Evolutionary conservation across 2,888 invertebrate species (phyloP), one percentile per base, ranked within the genome.

Genomic region (Acanthacorydalis orientalis): DNA sequence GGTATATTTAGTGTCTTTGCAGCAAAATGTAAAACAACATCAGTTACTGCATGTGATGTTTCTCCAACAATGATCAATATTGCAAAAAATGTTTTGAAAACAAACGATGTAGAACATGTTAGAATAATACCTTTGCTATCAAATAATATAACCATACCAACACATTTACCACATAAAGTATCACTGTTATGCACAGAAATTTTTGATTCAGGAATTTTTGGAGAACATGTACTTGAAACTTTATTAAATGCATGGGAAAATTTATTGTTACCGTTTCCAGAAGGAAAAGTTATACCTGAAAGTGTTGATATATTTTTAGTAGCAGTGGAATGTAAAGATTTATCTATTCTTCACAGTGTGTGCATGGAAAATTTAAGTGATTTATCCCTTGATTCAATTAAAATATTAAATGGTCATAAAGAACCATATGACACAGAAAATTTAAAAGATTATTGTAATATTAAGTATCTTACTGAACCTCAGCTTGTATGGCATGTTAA

Each of bases 131-230:
- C 74, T 48, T 74, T 74, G 56, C 63, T 72, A 59, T 84, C 85
- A 1, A 74, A 72, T 9, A 62, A 71, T 45, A 60, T 84, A 55
- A 56, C 59, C 43, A 65, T 69, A 47, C 69, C 69, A 14, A 53
- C 56, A 31, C 73, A 77, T 58, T 64, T 80, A 44, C 70, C 71
- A 46, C 66, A 73, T 31, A 75, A 65, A 57, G 71, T 74, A 15
- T 72, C 77, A 47, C 60, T 86, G 41, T 62, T 87, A 46, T 71
- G 87, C 1, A 84, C 83, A 2, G 87, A 89, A 65, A 77, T 80
- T 52, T 81, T 88, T 67, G 88, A 88, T 68, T 78, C 81, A 44
- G 86, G 80, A 0, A 60, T 87, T 31, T 79, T 88, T 62, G 87
- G 88, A 1, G 88, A 88, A 64, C 72, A 76, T 55, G 71, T 80